Base-by-base conservation (phyloP, 2,888 invertebrate species). In the Actias luna region DNA sequence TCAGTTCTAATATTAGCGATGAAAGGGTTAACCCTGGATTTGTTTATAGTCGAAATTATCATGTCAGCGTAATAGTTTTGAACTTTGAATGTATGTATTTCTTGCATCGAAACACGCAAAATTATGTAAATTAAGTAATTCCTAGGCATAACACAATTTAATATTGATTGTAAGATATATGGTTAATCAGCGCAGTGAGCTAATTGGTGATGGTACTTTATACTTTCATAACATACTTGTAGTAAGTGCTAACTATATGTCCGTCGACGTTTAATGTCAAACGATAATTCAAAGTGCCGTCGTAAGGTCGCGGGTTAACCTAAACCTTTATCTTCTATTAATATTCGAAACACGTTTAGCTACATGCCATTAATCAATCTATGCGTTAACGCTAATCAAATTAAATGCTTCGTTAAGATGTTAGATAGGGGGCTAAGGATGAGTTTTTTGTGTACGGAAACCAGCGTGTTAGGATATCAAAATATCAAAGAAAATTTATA, bases 381-480 rank as follows among this genome's bases (percentile, higher is more conserved):
- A 68, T 55, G 55, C 29, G 55, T 72, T 74, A 74, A 76, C 72
- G 75, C 72, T 80, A 79, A 83, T 85, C 81, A 80, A 84, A 84
- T 84, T 82, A 82, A 83, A 83, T 75, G 83, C 76, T 82, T 82
- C 80, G 81, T 82, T 82, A 80, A 80, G 79, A 79, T 80, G 69
- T 63, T 60, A 76, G 77, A 78, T 80, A 79, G 29, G 52, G 29
- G 55, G 18, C 46, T 60, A 59, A 63, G 60, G 65, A 42, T 46
- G 58, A 31, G 39, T 46, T 55, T 33, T 31, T 16, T 35, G 31
- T 55, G 55, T 60, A 58, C 42, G 63, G 39, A 50, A 46, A 46
- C 31, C 46, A 61, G 65, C 52, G 29, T 60, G 46, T 58, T 50
- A 33, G 50, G 35, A 33, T 27, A 14, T 55, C 16, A 55, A 55